phyloP scores from a whole-genome alignment of 2,113 vertebrate species.

The Balaeniceps rex region DNA sequence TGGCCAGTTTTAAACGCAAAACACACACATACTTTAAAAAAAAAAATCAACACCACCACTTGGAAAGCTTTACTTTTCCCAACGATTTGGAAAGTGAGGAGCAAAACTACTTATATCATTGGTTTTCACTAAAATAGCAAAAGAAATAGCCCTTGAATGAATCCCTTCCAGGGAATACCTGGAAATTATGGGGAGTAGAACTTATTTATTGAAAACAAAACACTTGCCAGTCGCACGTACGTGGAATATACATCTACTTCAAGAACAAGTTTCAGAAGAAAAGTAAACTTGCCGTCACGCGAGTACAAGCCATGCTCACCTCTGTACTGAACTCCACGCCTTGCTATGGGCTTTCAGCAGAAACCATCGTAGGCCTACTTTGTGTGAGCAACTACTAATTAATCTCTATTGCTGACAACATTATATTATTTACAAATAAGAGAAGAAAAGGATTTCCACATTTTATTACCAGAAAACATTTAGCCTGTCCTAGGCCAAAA shows the following conservation, averaged over 20 bases:
- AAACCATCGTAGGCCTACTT: neutral
- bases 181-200: neutral
- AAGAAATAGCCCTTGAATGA: neutral
- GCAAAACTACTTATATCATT: neutral
- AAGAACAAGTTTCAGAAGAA: neutral
- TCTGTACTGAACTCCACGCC: neutral
- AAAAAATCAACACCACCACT: neutral
- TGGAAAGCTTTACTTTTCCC: neutral
- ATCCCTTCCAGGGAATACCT: neutral
- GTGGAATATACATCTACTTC: neutral
- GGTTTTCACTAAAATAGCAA: neutral
- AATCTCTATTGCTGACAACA: neutral
- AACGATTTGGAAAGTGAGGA: neutral
- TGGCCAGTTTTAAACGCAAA: neutral
- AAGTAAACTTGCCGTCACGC: neutral
- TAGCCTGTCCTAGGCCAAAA: neutral
- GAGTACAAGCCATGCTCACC: neutral
- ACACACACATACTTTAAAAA: neutral
- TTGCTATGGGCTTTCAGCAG: neutral
- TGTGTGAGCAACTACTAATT: neutral
- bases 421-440: neutral
- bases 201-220: neutral
- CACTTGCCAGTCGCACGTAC: rapidly evolving
- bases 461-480: neutral
- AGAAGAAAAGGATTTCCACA: neutral